Evolutionary conservation across 1,140 invertebrate genomes (phyloP), one percentile per base, ranked within the genome.

Genomic region (Apocrypta bakeri): DNA sequence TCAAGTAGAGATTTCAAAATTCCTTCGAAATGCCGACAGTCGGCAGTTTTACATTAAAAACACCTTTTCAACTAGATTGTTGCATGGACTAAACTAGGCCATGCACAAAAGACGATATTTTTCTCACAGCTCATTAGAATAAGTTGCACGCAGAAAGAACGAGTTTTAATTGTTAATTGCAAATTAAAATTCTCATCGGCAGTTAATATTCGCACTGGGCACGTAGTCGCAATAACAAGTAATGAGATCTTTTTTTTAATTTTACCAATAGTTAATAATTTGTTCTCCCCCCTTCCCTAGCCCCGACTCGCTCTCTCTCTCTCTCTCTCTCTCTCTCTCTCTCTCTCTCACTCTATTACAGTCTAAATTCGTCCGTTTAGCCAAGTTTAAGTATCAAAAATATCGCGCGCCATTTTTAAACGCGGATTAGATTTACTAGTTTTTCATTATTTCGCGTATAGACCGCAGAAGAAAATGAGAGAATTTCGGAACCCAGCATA

Each of bases 371-470:
- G 40, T 71, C 76, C 31, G 48, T 68, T 66, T 66, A 66, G 24
- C 63, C 63, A 2, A 14, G 17, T 71, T 82, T 42, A 64, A 78
- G 81, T 82, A 82, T 82, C 81, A 82, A 82, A 82, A 82, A 82
- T 82, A 82, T 81, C 63, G 72, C 68, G 33, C 33, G 61, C 14
- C 77, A 17, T 7, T 73, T 27, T 56, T 17, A n/a, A n/a, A 2
- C 42, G 48, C 48, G 21, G 48, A 42, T 42, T 75, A 4, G 17
- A 75, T 33, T 81, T 27, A 0, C 33, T 76, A 21, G 17, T 42
- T 63, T 33, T 72, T 12, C 31, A 0, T 68, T 24, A 14, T 3
- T 42, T 25, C 25, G 1, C 33, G 11, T 68, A 37, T 29, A 68
- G 4, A 12, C 24, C 56, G 24, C 31, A 31, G 42, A 80, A 73